These are phyloP conservation scores for Patella ulyssiponensis DNA, from an alignment of 2,888 invertebrate genomes.

Conservation along the genomic window DNA sequence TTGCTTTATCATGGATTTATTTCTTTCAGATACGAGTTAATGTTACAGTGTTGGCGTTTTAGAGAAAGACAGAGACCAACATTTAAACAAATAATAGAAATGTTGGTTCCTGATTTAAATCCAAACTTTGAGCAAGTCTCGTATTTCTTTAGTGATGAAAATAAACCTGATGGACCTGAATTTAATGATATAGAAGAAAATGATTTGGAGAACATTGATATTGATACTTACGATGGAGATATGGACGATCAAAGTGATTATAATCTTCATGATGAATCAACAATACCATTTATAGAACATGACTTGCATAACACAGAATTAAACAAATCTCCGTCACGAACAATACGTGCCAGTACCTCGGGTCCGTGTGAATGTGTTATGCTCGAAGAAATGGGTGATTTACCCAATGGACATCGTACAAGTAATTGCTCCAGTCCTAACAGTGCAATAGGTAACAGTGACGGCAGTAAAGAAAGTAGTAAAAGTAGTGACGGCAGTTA, in stretches of 20 bases:
- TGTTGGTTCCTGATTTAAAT: constrained; percentile 80
- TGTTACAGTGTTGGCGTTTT: constrained; percentile 94
- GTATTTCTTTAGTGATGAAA: constrained; percentile 74
- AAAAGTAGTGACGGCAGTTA: not conserved
- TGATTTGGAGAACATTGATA: not conserved
- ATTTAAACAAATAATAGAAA: constrained; percentile 82
- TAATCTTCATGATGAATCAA: constrained; percentile 5
- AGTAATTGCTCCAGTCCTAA: not conserved
- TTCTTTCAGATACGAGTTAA: constrained; percentile 80
- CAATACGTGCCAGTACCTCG: not conserved
- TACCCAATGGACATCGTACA: not conserved
- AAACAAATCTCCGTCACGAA: not conserved
- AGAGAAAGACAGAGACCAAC: constrained; percentile 84
- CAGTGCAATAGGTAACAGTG: not conserved
- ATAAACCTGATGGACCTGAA: constrained; percentile 32
- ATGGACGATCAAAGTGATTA: not conserved
- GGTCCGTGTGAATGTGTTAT: constrained; percentile 1
- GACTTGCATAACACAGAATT: not conserved
- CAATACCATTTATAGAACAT: constrained; percentile 12
- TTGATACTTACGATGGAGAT: not conserved
- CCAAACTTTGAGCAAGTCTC: constrained; percentile 78
- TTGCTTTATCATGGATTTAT: too few species aligned
- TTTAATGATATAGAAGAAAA: constrained; percentile 13
- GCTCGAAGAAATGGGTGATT: not conserved
- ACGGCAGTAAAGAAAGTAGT: constrained; percentile 3